Evolutionary conservation across 1,140 invertebrate genomes (phyloP), one percentile per base, ranked within the genome.

Genomic region (Notospermus geniculatus): DNA sequence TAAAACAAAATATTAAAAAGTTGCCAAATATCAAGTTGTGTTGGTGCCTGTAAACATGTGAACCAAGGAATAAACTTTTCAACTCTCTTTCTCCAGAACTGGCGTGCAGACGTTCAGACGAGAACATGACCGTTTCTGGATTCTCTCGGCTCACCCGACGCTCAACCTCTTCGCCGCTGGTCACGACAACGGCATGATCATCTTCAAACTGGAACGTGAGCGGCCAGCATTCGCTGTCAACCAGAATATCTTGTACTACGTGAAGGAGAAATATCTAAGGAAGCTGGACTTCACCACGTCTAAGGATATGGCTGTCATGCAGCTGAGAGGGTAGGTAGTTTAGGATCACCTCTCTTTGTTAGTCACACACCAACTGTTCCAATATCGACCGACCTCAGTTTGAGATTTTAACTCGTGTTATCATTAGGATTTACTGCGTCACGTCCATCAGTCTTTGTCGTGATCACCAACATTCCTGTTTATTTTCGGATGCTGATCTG

Each of bases 61-160:
- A n/a, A n/a, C n/a, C n/a, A n/a, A n/a, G n/a, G n/a, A n/a, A n/a
- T n/a, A n/a, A n/a, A n/a, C n/a, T 36, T 36, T 36, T 36, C 32
- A 36, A 7, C 4, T 36, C 32, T 36, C 61, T 60, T 61, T 55
- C 62, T 63, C 15, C 60, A 80, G 96, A 36, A 93, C 91, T n/a
- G 97, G 94, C 74, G 81, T 99, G 13, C 91, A 98, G 71, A 97
- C 95, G 2, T 97, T 97, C 83, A 71, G 84, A 36, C 85, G 96
- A 55, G 97, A 99, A 77, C 89, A 97, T 78, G 97, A 99, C 71
- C 84, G 95, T 72, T 98, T 97, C 81, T 98, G 96, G 96, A 91
- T 98, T 0, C 83, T 99, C 52, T 88, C 90, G 2, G 89, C 92
- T 0, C 97, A 99, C 85, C 86, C 87, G 5, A 82, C 81, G 4